Evolutionary conservation across 2,113 vertebrate species (phyloP).

Genomic region (Ascaphus truei): DNA sequence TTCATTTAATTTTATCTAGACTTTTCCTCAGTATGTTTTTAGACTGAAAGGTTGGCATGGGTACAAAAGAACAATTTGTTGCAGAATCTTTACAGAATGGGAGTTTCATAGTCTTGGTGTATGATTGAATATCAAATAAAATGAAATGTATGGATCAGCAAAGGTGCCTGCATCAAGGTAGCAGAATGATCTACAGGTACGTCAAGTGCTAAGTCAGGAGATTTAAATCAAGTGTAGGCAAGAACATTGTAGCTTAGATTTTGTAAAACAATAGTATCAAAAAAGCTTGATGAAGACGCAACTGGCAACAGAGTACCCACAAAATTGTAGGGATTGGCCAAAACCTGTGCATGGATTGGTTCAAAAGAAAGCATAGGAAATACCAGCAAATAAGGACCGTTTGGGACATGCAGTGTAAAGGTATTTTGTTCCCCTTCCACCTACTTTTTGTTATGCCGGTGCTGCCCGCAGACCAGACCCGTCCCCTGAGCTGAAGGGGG

Average conservation of each 20-base stretch:
- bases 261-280: neutral
- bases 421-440: no score
- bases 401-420: no score
- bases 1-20: conserved; percentile 53
- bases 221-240: conserved; percentile 25
- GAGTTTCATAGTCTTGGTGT: conserved; percentile 42
- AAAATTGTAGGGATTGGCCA: neutral
- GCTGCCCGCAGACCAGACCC: no score
- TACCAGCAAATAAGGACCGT: no score
- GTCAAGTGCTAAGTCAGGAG: conserved; percentile 9
- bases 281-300: neutral
- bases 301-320: neutral
- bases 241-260: conserved; percentile 4
- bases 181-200: conserved; percentile 22
- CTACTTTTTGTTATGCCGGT: no score
- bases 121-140: conserved; percentile 55
- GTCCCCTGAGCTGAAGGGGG: no score
- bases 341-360: neutral
- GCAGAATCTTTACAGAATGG: conserved; percentile 42
- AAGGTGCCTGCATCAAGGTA: conserved; percentile 10
- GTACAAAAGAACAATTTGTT: conserved; percentile 58
- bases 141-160: conserved; percentile 44
- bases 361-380: neutral
- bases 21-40: conserved; percentile 50
- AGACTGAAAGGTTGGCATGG: conserved; percentile 44